Percentiles rank a stretch among this genome's conserved stretches.
Evolutionary conservation across 2,797 vertebrate species (phyloP).

Genomic region (Percopsis omiscomaycus): DNA sequence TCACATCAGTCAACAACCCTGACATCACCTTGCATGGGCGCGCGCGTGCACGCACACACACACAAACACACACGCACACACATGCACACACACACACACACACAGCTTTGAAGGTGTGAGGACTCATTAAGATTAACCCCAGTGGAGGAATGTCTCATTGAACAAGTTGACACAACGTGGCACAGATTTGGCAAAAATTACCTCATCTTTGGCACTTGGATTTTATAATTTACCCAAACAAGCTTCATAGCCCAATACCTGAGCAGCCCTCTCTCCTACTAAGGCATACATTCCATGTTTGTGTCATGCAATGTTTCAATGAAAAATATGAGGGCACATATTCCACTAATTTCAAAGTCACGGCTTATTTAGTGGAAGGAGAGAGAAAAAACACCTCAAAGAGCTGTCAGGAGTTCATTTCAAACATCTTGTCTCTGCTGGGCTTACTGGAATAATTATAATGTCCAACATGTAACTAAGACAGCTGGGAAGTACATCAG

Average conservation of each 20-base stretch:
- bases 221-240: constrained; percentile 70
- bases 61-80: neutral
- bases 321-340: constrained; percentile 48
- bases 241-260: constrained; percentile 47
- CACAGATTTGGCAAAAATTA: constrained; percentile 68
- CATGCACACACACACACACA: constrained; percentile 3
- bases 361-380: constrained; percentile 49
- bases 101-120: constrained; percentile 18
- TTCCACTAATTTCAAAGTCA: constrained; percentile 55
- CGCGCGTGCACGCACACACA: constrained; percentile 7
- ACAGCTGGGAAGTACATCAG: constrained; percentile 45
- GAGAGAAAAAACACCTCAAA: constrained; percentile 29
- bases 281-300: constrained; percentile 59
- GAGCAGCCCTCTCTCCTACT: constrained; percentile 34
- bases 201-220: constrained; percentile 67
- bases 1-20: constrained; percentile 56
- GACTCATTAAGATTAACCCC: constrained; percentile 27
- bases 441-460: constrained; percentile 20
- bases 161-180: constrained; percentile 26
- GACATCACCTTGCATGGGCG: constrained; percentile 46
- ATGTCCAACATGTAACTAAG: constrained; percentile 13
- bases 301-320: constrained; percentile 36
- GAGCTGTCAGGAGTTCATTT: constrained; percentile 33
- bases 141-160: constrained; percentile 59
- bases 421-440: constrained; percentile 29